Conservation (phyloP, 2,888 invertebrate species). For the Cynaeus angustus region DNA sequence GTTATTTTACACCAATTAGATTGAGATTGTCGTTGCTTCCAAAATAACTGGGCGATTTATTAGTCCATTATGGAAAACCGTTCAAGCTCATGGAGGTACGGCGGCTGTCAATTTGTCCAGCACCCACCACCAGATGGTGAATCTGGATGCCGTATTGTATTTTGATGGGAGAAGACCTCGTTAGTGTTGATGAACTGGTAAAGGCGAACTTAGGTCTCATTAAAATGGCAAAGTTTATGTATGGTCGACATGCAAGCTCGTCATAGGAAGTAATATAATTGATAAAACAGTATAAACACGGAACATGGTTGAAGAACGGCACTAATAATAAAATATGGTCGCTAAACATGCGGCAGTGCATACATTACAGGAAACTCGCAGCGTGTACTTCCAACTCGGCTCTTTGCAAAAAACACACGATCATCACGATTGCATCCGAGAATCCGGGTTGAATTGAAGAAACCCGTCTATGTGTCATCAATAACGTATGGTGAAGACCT, state of each 20-base stretch:
- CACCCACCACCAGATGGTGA: conserved; percentile 11
- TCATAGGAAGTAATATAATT: conserved; percentile 61
- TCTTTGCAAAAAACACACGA: conserved; percentile 56
- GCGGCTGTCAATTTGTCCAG: conserved; percentile 4
- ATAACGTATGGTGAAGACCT: conserved; percentile 62
- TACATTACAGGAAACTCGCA: conserved; percentile 53
- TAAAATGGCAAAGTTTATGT: conserved; percentile 33
- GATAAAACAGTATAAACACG: conserved; percentile 60
- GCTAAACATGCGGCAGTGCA: conserved; percentile 61
- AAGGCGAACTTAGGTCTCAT: conserved; percentile 8
- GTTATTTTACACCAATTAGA: conserved; percentile 21
- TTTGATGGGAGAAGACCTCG: conserved; percentile 23
- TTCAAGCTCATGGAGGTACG: background rate
- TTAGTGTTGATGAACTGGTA: conserved; percentile 19
- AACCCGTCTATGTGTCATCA: conserved; percentile 65
- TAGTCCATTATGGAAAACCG: background rate
- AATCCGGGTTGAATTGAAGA: conserved; percentile 64
- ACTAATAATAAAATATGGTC: conserved; percentile 64
- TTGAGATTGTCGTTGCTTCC: background rate
- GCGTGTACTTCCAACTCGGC: conserved; percentile 37
- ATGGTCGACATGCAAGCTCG: conserved; percentile 50
- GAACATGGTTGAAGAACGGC: conserved; percentile 59
- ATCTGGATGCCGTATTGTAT: conserved; percentile 13
- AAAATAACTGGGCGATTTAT: background rate
- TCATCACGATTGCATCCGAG: conserved; percentile 61